Evolutionary conservation across 2,888 invertebrate species (phyloP).

Genomic region (Cerceris rybyensis): DNA sequence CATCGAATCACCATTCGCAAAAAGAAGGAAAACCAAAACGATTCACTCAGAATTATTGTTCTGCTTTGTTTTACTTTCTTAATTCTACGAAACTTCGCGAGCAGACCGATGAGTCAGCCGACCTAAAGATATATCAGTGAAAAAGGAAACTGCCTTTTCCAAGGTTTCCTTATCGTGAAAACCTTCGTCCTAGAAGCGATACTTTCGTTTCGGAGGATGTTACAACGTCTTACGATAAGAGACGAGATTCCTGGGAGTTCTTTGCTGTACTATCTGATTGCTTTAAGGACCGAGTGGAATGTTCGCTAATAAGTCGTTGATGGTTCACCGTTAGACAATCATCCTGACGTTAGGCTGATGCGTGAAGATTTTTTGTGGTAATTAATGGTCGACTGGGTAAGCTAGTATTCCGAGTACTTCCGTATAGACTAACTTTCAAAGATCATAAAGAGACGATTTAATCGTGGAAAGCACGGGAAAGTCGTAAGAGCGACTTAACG

Average conservation of each 20-base stretch:
- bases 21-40: background rate
- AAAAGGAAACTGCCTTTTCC: slow-evolving; percentile 4
- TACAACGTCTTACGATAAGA: slow-evolving; percentile 54
- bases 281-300: background rate
- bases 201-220: slow-evolving; percentile 53
- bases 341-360: background rate
- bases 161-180: slow-evolving; percentile 38
- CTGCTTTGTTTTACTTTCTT: background rate
- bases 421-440: background rate
- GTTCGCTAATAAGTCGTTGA: background rate
- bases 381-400: background rate
- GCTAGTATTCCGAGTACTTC: background rate
- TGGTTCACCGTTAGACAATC: background rate
- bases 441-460: background rate
- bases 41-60: background rate
- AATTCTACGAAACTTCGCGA: background rate
- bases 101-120: slow-evolving; percentile 34
- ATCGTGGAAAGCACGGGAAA: background rate
- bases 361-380: background rate
- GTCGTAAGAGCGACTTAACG: slow-evolving; percentile 58
- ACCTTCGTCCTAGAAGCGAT: slow-evolving; percentile 30
- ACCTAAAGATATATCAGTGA: slow-evolving; percentile 21
- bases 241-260: slow-evolving; percentile 17
- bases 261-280: slow-evolving; percentile 12
- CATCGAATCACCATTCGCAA: background rate